Conservation (phyloP, 2,113 vertebrate genomes). For the Platanista minor region DNA sequence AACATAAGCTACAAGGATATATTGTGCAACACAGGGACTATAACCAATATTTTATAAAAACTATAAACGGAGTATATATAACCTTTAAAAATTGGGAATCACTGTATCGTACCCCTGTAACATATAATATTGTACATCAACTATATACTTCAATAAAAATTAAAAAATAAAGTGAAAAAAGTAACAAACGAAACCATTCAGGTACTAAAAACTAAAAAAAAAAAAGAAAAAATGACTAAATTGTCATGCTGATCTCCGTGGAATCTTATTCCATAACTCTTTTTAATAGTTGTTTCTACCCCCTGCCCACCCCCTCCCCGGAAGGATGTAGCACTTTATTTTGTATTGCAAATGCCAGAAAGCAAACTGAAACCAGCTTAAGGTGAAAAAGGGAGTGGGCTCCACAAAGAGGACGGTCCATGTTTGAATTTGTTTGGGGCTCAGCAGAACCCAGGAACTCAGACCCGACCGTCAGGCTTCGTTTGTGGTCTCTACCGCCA, state of each 20-base stretch:
- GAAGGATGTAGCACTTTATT: not conserved
- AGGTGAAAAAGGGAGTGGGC: not conserved
- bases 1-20: not conserved
- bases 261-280: not conserved
- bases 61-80: not conserved
- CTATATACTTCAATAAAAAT: not conserved
- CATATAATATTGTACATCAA: not conserved
- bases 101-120: not conserved
- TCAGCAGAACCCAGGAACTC: not conserved
- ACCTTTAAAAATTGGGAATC: not conserved
- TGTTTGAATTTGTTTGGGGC: not conserved
- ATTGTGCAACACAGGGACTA: not conserved
- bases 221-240: not conserved
- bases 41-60: not conserved
- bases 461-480: not conserved
- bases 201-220: not conserved
- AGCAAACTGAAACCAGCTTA: not conserved
- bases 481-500: accelerated
- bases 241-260: not conserved
- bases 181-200: not conserved
- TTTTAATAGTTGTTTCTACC: not conserved
- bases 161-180: not conserved
- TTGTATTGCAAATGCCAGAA: not conserved
- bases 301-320: not conserved
- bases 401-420: accelerated